Base-by-base conservation (phyloP, 1,140 invertebrate species). In the Anastrepha obliqua region DNA sequence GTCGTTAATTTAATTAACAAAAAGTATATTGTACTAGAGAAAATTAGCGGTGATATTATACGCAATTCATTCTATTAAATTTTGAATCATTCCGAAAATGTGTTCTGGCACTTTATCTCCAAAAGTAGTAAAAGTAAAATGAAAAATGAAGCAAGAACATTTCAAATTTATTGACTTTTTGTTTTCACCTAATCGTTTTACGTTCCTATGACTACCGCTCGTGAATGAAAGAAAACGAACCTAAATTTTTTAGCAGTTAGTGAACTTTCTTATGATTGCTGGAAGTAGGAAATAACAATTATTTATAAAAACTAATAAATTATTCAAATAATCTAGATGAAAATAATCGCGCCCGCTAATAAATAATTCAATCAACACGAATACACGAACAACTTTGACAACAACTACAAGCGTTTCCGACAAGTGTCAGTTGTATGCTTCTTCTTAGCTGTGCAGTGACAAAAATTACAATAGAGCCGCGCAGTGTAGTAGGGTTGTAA, bases 1-100 rank as follows among this genome's bases (percentile, higher is more conserved):
- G 11, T 59, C 17, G 62, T 51, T 86, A 86, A 86, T 86, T 65
- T 51, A 86, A 86, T 86, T 86, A 86, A 42, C 47, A 81, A 81
- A 44, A 81, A 47, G 47, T 29, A 81, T 55, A 55, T 55, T 55
- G 51, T 8, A 8, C 51, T 47, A 8, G 7, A 11, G 47, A 81
- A 29, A 20, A 55, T 81, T 81, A 8, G 47, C 44, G 6, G 13
- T 11, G 55, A 81, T 81, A 81, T n/a, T 29, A 9, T 4, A 7
- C 60, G 15, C 6, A 81, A 29, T 20, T 55, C 15, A 20, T 55
- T 55, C 0, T 55, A 55, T 55, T 55, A 51, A 51, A 55, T 81
- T 81, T 29, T 55, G 13, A 55, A 81, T 81, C 74, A 81, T 81
- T 29, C 47, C 17, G 70, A 74, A 47, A 74, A 17, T 47, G 17